Conservation (phyloP, 2,113 vertebrate species). For the Cottus gobio region DNA sequence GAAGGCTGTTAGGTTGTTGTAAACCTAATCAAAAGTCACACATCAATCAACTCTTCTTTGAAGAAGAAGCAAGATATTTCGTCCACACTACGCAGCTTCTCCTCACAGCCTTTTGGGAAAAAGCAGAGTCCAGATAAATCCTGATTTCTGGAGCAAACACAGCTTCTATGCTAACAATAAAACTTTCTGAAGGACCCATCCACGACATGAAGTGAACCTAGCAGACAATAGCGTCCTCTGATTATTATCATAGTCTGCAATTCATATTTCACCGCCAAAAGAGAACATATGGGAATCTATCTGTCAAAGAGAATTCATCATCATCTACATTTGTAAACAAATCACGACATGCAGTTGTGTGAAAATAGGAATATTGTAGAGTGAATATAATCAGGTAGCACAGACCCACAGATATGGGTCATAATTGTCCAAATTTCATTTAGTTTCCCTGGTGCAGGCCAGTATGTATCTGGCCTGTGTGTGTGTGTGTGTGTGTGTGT, state of each 20-base stretch:
- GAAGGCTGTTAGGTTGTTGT: not conserved
- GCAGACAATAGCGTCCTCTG: not conserved
- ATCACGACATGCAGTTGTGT: not conserved
- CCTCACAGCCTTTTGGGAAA: not conserved
- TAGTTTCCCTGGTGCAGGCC: not conserved
- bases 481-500: constrained; percentile 8
- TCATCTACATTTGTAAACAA: not conserved
- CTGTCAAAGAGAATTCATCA: not conserved
- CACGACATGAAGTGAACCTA: not conserved
- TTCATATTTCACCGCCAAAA: not conserved
- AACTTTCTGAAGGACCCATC: not conserved
- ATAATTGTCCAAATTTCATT: constrained; percentile 30
- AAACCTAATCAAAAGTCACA: not conserved
- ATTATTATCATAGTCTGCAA: not conserved
- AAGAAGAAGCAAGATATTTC: not conserved
- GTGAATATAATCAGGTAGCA: not conserved
- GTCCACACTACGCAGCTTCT: not conserved
- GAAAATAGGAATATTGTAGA: not conserved
- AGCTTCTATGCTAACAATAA: not conserved
- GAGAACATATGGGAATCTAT: not conserved
- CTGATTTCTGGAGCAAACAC: not conserved
- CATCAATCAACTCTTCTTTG: not conserved
- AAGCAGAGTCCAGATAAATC: not conserved
- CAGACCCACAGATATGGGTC: not conserved
- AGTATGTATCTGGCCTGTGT: not conserved